phyloP scores from a whole-genome alignment of 2,113 vertebrate genomes.

The Salvator merianae region DNA sequence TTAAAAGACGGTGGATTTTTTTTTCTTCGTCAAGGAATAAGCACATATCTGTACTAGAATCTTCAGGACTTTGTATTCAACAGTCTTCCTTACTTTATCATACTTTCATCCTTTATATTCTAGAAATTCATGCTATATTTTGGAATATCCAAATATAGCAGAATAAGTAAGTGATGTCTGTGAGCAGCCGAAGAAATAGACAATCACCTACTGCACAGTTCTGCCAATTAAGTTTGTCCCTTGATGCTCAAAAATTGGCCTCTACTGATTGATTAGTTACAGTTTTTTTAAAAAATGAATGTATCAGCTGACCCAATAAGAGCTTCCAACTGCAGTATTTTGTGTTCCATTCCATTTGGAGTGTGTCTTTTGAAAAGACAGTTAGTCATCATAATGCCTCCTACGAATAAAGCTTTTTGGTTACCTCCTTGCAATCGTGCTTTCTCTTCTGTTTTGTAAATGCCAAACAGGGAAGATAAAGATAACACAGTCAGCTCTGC shows the following conservation, averaged over 20 bases:
- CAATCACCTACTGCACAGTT: neutral
- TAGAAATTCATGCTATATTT: too few species aligned
- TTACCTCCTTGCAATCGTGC: conserved; percentile 82
- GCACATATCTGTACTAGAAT: too few species aligned
- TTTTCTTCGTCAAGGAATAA: too few species aligned
- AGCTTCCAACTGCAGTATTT: neutral
- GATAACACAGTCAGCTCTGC: conserved; percentile 74
- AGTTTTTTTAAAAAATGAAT: neutral
- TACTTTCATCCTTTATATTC: too few species aligned
- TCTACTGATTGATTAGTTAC: neutral
- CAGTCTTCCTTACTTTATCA: too few species aligned
- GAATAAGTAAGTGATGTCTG: too few species aligned
- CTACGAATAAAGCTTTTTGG: conserved; percentile 22
- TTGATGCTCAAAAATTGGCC: conserved; percentile 4
- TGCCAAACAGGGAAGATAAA: conserved; percentile 72
- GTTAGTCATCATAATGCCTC: neutral
- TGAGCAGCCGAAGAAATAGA: neutral
- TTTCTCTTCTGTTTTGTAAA: conserved; percentile 79
- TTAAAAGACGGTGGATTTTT: too few species aligned
- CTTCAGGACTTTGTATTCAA: too few species aligned
- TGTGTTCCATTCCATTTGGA: neutral
- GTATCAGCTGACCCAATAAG: neutral
- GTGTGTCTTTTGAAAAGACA: neutral
- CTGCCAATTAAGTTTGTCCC: neutral
- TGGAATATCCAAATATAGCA: too few species aligned